Evolutionary conservation across 2,113 vertebrate genomes (phyloP).

Genomic region (Casuarius casuarius): DNA sequence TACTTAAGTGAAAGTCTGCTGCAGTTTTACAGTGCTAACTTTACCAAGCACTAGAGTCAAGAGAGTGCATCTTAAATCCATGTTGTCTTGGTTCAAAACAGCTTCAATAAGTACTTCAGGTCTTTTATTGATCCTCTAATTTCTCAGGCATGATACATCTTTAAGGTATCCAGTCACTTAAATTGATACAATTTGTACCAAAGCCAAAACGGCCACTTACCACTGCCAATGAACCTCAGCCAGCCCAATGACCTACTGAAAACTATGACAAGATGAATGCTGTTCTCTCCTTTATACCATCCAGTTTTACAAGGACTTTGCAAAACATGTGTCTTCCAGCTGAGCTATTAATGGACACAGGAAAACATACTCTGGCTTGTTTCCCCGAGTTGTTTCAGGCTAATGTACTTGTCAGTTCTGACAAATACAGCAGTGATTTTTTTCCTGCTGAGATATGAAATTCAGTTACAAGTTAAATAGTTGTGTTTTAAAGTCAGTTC

Average conservation of each 20-base stretch:
- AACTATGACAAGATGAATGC: accelerated
- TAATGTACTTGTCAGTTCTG: background rate
- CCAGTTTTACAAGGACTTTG: background rate
- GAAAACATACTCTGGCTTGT: background rate
- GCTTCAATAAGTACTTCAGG: background rate
- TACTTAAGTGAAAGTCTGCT: accelerated
- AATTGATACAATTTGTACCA: background rate
- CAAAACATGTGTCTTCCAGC: background rate
- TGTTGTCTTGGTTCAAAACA: background rate
- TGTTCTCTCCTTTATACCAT: background rate
- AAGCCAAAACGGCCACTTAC: background rate
- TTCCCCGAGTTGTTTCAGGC: background rate
- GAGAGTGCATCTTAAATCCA: background rate
- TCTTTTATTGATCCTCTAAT: background rate
- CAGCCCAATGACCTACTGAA: background rate
- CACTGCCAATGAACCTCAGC: background rate
- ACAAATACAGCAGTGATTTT: background rate
- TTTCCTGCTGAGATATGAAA: background rate
- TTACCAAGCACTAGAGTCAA: background rate
- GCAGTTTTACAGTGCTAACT: background rate
- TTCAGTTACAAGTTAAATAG: background rate
- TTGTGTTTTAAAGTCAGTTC: background rate
- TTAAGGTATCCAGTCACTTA: background rate
- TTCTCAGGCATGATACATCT: background rate
- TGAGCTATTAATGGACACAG: background rate